Percentiles rank a stretch among this genome's conserved stretches.
phyloP scores from a whole-genome alignment of 2,888 invertebrate species.

The Sarcophaga variegata region DNA sequence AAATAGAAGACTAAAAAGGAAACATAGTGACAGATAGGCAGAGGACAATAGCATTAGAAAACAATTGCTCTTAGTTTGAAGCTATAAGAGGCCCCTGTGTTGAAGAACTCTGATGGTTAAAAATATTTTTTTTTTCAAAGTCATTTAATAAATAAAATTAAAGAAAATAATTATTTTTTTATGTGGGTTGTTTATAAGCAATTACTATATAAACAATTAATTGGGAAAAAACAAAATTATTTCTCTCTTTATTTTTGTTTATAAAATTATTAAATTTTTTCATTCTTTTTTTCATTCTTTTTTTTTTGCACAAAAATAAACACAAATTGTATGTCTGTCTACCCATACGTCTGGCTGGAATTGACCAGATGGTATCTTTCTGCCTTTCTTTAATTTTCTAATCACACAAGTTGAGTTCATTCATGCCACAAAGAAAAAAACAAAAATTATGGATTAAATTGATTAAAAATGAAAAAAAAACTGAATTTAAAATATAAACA shows the following conservation, averaged over 20 bases:
- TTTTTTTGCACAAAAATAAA: conserved; percentile 7
- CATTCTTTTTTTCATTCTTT: too few species aligned
- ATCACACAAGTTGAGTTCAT: not conserved
- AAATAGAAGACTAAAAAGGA: too few species aligned
- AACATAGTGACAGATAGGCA: too few species aligned
- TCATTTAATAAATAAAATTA: not conserved
- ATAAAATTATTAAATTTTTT: not conserved
- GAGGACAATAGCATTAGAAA: too few species aligned
- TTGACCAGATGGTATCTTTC: conserved; percentile 33
- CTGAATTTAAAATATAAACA: not conserved
- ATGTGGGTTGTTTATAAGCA: conserved; percentile 41
- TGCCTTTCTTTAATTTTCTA: not conserved
- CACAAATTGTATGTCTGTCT: conserved; percentile 27
- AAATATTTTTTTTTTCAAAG: not conserved
- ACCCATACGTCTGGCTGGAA: conserved; percentile 25
- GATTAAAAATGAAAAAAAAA: conserved; percentile 19
- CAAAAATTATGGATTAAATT: not conserved
- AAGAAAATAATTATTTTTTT: not conserved
- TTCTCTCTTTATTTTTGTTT: not conserved
- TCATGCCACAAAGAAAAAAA: not conserved
- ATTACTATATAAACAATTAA: conserved; percentile 13
- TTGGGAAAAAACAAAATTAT: not conserved
- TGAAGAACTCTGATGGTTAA: too few species aligned
- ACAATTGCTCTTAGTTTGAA: too few species aligned
- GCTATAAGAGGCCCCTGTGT: too few species aligned